phyloP scores from a whole-genome alignment of 2,113 vertebrate genomes.

The Ifrita kowaldi region DNA sequence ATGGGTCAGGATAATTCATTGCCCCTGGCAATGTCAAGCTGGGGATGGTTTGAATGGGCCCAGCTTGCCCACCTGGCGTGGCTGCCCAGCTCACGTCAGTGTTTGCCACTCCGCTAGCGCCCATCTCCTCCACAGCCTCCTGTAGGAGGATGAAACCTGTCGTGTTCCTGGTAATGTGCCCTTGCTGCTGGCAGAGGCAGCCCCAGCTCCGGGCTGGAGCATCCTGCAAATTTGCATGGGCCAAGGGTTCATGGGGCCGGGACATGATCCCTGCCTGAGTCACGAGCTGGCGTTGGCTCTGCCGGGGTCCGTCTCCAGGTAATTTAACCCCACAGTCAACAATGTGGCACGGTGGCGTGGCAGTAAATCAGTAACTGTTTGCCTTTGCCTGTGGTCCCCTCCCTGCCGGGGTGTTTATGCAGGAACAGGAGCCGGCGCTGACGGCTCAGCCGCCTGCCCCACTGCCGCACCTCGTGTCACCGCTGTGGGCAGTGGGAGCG shows the following conservation, averaged over 20 bases:
- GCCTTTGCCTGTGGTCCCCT: slow-evolving; percentile 9
- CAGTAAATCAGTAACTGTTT: slow-evolving; percentile 56
- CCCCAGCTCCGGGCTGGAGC: neutral
- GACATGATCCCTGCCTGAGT: neutral
- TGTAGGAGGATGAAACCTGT: neutral
- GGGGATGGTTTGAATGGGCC: neutral
- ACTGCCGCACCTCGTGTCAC: fast-evolving
- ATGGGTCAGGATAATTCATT: fast-evolving
- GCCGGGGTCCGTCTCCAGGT: neutral
- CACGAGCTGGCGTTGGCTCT: neutral
- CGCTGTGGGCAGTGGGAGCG: fast-evolving
- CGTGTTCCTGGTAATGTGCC: neutral
- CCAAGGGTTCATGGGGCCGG: neutral
- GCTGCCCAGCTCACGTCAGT: neutral
- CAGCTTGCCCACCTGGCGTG: neutral
- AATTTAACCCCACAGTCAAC: slow-evolving; percentile 52
- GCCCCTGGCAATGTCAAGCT: fast-evolving
- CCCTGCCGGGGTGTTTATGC: neutral
- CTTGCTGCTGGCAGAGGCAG: neutral
- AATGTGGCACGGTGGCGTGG: neutral
- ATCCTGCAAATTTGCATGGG: neutral
- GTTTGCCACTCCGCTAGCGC: neutral
- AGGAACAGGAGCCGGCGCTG: neutral
- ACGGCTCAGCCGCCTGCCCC: neutral
- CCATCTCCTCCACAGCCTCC: neutral